A percentile compares a stretch with the other conserved stretches of the same genome.
Conservation (phyloP, 2,797 vertebrate species). For the Thunnus albacares region DNA sequence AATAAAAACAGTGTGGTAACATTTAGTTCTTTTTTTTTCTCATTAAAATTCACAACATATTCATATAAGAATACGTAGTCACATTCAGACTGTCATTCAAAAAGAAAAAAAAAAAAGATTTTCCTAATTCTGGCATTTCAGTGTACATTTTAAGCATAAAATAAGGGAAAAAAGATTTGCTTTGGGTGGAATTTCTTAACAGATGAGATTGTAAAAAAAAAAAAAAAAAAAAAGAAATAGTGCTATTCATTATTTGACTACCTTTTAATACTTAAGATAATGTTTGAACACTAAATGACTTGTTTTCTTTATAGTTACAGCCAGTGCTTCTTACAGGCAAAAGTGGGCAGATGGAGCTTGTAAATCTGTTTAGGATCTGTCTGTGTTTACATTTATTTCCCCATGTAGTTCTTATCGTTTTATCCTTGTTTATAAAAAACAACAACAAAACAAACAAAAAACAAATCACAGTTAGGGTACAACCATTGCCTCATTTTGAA, state of each 20-base stretch:
- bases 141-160: not conserved
- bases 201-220: not conserved
- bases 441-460: not conserved
- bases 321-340: not conserved
- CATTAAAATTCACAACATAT: too few relatives aligned
- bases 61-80: too few relatives aligned
- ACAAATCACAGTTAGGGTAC: not conserved
- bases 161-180: not conserved
- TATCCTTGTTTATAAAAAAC: not conserved
- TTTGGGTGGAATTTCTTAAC: not conserved
- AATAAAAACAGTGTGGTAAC: not conserved
- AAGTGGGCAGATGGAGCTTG: not conserved
- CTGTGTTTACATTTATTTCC: not conserved
- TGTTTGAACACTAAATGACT: not conserved
- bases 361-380: not conserved
- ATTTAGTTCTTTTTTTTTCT: not conserved
- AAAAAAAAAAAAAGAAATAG: too few relatives aligned
- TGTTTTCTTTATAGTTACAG: too few relatives aligned
- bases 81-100: not conserved
- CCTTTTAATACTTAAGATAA: not conserved
- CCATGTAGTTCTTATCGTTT: not conserved
- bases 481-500: not conserved
- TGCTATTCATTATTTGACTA: not conserved
- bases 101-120: too few relatives aligned
- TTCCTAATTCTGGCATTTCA: too few relatives aligned